These are phyloP conservation scores for Taenaris catops DNA, from an alignment of 2,888 invertebrate species.

Conservation along the genomic window DNA sequence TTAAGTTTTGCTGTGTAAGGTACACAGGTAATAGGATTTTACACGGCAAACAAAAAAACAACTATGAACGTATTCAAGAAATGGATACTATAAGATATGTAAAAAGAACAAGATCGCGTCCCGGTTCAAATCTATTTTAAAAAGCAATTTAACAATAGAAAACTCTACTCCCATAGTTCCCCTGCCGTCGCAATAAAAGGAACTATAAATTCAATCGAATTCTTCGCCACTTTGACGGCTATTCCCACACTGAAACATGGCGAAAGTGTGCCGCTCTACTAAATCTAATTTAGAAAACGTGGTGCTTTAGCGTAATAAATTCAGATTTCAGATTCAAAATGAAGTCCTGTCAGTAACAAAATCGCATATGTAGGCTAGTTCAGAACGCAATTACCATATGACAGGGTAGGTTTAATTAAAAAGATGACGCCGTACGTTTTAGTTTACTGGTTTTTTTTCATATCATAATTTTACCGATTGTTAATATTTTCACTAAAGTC, in stretches of 20 bases:
- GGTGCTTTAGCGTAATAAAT: slow-evolving; percentile 18
- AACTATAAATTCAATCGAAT: slow-evolving; percentile 55
- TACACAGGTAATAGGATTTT: too few species aligned
- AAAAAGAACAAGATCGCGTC: slow-evolving; percentile 20
- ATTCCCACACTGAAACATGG: slow-evolving; percentile 45
- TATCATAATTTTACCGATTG: too few species aligned
- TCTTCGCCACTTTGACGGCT: slow-evolving; percentile 49
- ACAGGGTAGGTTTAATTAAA: too few species aligned
- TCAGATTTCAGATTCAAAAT: slow-evolving; percentile 15
- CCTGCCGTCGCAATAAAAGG: slow-evolving; percentile 41
- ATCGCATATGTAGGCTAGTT: slow-evolving; percentile 1
- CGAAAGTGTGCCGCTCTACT: slow-evolving; percentile 49
- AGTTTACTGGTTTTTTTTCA: too few species aligned
- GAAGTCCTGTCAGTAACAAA: slow-evolving; percentile 5
- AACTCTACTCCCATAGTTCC: slow-evolving; percentile 27
- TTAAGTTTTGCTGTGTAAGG: slow-evolving; percentile 1
- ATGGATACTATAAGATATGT: slow-evolving; percentile 12
- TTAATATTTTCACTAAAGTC: too few species aligned
- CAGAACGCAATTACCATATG: too few species aligned
- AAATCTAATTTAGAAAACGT: slow-evolving; percentile 53
- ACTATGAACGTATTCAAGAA: too few species aligned
- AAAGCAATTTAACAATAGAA: slow-evolving; percentile 26
- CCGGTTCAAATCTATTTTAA: slow-evolving; percentile 23
- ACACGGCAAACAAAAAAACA: too few species aligned
- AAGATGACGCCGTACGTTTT: too few species aligned